A percentile compares a stretch with the other conserved stretches of the same genome.
Conservation (phyloP, 2,797 vertebrate species). For the Telmatherina bonti region DNA sequence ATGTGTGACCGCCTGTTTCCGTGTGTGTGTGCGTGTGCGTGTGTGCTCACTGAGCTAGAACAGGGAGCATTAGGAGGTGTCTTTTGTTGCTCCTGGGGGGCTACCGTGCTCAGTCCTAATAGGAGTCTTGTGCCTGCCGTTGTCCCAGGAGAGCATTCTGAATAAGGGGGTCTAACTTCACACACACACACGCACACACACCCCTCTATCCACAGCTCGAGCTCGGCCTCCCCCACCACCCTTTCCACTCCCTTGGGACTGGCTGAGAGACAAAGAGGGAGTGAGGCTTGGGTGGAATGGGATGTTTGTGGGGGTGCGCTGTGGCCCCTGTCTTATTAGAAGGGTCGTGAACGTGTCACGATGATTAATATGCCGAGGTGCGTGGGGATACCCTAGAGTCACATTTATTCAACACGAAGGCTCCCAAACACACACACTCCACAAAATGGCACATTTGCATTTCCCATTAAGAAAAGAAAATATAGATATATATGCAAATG, state of each 20-base stretch:
- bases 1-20: slow-evolving; percentile 67
- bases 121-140: slow-evolving; percentile 88
- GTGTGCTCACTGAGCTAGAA: slow-evolving; percentile 80
- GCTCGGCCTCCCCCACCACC: slow-evolving; percentile 80
- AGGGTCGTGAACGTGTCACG: slow-evolving; percentile 90
- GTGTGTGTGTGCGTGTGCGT: slow-evolving; percentile 58
- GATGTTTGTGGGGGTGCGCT: slow-evolving; percentile 83
- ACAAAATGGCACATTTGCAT: slow-evolving; percentile 88
- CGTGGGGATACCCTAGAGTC: slow-evolving; percentile 87
- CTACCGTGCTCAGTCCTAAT: slow-evolving; percentile 84
- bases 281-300: slow-evolving; percentile 80
- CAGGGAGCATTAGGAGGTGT: slow-evolving; percentile 83
- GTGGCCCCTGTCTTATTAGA: slow-evolving; percentile 91
- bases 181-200: slow-evolving; percentile 44
- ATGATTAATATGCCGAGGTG: slow-evolving; percentile 91
- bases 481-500: slow-evolving; percentile 88
- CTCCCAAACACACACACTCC: slow-evolving; percentile 82
- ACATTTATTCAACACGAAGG: slow-evolving; percentile 85
- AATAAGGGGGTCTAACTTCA: slow-evolving; percentile 88
- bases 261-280: slow-evolving; percentile 87
- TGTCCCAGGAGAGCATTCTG: slow-evolving; percentile 84
- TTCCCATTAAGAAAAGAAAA: slow-evolving; percentile 87
- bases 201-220: slow-evolving; percentile 69
- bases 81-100: slow-evolving; percentile 86
- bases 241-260: slow-evolving; percentile 81